Base-by-base conservation (phyloP, 2,888 invertebrate species). In the Drosophila nr. fundita region DNA sequence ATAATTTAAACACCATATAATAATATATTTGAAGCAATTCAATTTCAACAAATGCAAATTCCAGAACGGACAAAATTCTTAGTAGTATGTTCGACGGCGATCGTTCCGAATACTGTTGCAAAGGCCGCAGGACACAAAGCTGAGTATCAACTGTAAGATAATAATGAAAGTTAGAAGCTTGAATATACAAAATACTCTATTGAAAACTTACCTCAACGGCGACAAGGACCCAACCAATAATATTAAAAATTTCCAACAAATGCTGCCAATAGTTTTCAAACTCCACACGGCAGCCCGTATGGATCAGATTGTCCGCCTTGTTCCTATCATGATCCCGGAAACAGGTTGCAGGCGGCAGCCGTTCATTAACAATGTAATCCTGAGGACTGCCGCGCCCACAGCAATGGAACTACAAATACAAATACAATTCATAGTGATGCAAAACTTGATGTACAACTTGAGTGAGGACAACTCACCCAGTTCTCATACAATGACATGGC, bases 21-120 rank as follows among this genome's bases (percentile, higher is more conserved):
- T 63, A 45, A 48, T 53, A 54, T 54, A 15, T 24, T 68, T 80
- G 52, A 60, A 80, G 55, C 62, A 55, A 71, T 64, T 50, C 15
- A 63, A 65, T 65, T 42, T 68, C 42, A 72, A 76, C 71, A 78
- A 80, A 78, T 82, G 76, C 73, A 64, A 57, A 2, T 57, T 40
- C n/a, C 24, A 18, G 24, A 38, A 11, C 29, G n/a, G n/a, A 27
- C 11, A 21, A 48, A 27, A 29, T 27, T 2, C 93, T 94, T 94
- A 95, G 93, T 94, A 95, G 92, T 93, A 94, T 81, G 95, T 94
- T 93, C 96, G 95, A 93, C 96, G 95, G 89, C 95, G 95, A 92
- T 96, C 96, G 93, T 97, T 97, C 93, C 96, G 95, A 93, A 98
- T 97, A 91, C 97, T 96, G 92, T 96, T 96, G 83, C 97, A 97